These are phyloP conservation scores for Alligator sinensis DNA, from an alignment of 2,113 vertebrate genomes.

Conservation along the genomic window DNA sequence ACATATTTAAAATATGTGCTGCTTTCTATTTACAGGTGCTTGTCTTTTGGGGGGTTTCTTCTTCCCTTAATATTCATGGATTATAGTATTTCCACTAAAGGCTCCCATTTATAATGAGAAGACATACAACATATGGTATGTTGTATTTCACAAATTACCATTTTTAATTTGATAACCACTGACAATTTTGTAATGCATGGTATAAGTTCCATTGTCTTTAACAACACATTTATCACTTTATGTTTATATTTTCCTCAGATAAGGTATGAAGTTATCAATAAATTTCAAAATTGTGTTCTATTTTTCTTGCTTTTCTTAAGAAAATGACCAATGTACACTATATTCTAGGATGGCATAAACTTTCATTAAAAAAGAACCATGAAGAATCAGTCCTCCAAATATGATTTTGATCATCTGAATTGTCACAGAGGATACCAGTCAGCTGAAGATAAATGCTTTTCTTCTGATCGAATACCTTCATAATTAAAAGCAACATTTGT, in stretches of 20 bases:
- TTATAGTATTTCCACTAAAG: background rate
- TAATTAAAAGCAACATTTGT: background rate
- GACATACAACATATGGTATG: background rate
- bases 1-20: background rate
- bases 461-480: background rate
- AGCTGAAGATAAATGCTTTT: background rate
- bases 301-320: background rate
- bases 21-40: background rate
- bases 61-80: background rate
- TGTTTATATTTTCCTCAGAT: background rate
- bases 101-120: background rate
- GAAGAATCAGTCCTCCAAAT: background rate
- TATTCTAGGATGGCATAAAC: background rate
- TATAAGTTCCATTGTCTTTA: background rate
- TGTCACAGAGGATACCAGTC: background rate
- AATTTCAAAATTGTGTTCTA: background rate
- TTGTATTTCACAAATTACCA: too few species aligned
- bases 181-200: background rate
- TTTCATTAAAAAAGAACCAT: background rate
- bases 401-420: background rate
- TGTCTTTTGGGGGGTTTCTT: background rate
- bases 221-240: background rate
- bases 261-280: too few species aligned
- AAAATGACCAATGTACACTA: background rate
- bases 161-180: too few species aligned